Evolutionary conservation across 2,113 vertebrate genomes (phyloP), one percentile per base, ranked within the genome.

Genomic region (Scatophagus argus): DNA sequence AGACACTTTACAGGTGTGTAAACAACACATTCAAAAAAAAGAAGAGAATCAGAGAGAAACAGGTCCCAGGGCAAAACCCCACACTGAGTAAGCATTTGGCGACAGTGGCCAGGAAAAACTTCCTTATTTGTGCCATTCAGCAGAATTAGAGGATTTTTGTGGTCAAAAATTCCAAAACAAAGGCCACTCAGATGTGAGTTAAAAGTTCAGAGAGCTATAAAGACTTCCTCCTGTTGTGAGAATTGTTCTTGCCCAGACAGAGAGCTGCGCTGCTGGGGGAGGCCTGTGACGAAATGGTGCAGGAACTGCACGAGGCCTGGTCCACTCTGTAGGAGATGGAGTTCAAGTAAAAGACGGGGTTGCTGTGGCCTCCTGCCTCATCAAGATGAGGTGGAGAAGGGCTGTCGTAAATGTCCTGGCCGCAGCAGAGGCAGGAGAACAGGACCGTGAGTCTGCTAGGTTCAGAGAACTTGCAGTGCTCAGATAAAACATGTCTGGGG

Each of bases 311-410:
- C 1, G 91, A 89, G 41, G 79, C 72, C 66, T 84, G 93, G 41
- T 94, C 96, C 39, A 96, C 88, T 87, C 94, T 94, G 83, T 93
- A 95, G 81, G 96, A 96, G 72, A 95, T 83, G 55, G 95, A 95
- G 89, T 94, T 93, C n/a, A n/a, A n/a, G 89, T 95, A 94, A 27
- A 96, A 96, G 8, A 96, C 91, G 0, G 95, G 95, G 86, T 96
- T 97, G 70, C 91, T 94, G 56, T 95, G 95, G 80, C 95, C 94
- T 31, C 86, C 88, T 8, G 89, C 87, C 36, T 90, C 82, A 46
- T 93, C 92, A 0, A 84, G 69, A 63, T 90, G 90, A n/a, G 92
- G 88, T 36, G 82, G 87, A 8, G 34, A 63, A 0, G 87, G 89
- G 69, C 92, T 94, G 55, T 86, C 38, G 0, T 84, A 90, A 56